Evolutionary conservation across 2,113 vertebrate species (phyloP).

Genomic region (Fulica atra): DNA sequence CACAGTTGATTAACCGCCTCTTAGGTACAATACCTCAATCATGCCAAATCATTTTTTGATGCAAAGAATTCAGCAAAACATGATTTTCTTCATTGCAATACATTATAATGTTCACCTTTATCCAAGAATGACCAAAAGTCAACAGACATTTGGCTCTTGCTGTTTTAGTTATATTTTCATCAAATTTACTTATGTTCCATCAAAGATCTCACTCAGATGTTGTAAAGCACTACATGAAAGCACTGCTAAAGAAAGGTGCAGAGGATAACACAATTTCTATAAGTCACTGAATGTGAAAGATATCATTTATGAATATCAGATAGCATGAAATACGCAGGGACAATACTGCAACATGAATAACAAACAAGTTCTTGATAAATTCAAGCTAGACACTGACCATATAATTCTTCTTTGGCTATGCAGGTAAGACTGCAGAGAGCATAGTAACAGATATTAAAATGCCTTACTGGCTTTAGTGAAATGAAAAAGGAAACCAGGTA

Average conservation of each 20-base stretch:
- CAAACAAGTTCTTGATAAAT: not conserved
- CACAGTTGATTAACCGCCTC: not conserved
- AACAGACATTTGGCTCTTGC: not conserved
- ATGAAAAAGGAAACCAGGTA: not conserved
- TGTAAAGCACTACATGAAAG: conserved; percentile 38
- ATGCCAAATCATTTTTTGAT: not conserved
- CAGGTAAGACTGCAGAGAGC: not conserved
- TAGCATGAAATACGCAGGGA: not conserved
- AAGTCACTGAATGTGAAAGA: not conserved
- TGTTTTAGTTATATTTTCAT: not conserved
- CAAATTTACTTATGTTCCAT: not conserved
- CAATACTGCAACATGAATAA: not conserved
- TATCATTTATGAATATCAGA: conserved; percentile 8
- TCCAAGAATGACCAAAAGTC: not conserved
- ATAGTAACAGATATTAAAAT: not conserved
- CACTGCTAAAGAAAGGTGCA: not conserved
- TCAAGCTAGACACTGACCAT: not conserved
- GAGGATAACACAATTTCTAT: conserved; percentile 39
- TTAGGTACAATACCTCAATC: not conserved
- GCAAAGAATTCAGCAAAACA: not conserved
- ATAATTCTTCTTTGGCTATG: not conserved
- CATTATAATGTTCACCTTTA: not conserved
- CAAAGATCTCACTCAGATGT: not conserved
- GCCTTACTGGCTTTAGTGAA: not conserved
- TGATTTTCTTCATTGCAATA: not conserved